A percentile compares a stretch with the other conserved stretches of the same genome.
These are phyloP conservation scores for Apamea anceps DNA, from an alignment of 2,888 invertebrate species.

Conservation along the genomic window DNA sequence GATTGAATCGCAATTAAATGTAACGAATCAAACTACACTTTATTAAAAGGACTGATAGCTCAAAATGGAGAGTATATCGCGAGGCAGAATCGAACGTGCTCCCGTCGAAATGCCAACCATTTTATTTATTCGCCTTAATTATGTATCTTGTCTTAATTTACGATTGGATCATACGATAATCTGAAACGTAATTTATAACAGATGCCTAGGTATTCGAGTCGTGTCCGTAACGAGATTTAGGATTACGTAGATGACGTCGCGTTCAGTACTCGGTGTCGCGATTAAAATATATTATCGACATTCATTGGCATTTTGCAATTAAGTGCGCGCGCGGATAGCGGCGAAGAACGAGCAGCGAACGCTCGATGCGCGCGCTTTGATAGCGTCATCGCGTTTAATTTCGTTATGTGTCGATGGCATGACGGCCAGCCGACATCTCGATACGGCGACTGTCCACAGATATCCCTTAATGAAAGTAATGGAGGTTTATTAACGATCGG, in stretches of 20 bases:
- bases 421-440: slow-evolving; percentile 87
- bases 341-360: slow-evolving; percentile 71
- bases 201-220: slow-evolving; percentile 88
- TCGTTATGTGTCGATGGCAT: slow-evolving; percentile 88
- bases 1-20: slow-evolving; percentile 90
- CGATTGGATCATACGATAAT: slow-evolving; percentile 91
- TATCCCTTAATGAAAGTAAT: slow-evolving; percentile 90
- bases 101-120: slow-evolving; percentile 90
- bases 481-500: slow-evolving; percentile 88
- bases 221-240: slow-evolving; percentile 90
- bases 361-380: slow-evolving; percentile 85
- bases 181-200: slow-evolving; percentile 89
- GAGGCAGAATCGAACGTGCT: slow-evolving; percentile 88
- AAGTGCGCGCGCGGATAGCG: slow-evolving; percentile 81
- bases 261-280: slow-evolving; percentile 78
- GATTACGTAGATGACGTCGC: slow-evolving; percentile 85
- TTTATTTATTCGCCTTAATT: slow-evolving; percentile 91
- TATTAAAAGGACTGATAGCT: slow-evolving; percentile 89
- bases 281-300: slow-evolving; percentile 88
- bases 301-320: slow-evolving; percentile 88
- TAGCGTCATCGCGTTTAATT: slow-evolving; percentile 89
- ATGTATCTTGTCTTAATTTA: slow-evolving; percentile 91
- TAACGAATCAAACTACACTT: slow-evolving; percentile 89
- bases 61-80: slow-evolving; percentile 86
- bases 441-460: slow-evolving; percentile 88